Evolutionary conservation across 92 coral and sea anemone genomes (phyloP), one percentile per base, ranked within the genome.

Genomic region (Palythoa heliodiscus): DNA sequence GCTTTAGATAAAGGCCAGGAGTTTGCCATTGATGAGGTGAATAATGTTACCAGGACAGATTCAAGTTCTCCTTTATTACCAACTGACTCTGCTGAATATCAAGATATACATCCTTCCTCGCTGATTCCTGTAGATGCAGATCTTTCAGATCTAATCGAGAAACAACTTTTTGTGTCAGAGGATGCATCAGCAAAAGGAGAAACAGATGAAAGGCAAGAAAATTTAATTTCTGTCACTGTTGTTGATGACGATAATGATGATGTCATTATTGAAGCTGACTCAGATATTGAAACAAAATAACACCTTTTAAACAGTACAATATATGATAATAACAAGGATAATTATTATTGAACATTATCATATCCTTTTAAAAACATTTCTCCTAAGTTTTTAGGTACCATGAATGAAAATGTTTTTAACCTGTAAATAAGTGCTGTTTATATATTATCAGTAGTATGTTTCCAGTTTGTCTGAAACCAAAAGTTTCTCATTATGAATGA

Each of bases 181-280:
- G 73, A 69, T 23, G 40, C 12, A 24, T 24, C 43, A 69, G 24
- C 17, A 15, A 37, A 69, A 25, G 47, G 19, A 69, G 10, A 22
- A 25, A 2, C 70, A 64, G 29, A 19, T n/a, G 47, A 37, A 25
- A 11, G 11, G 14, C 47, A 24, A 16, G 40, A 1, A 11, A 43
- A 69, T 11, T 25, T 69, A 69, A 4, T 25, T 29, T 25, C 76
- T 19, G 35, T 8, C 11, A 9, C 25, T 23, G 22, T n/a, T 63
- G 7, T 17, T 37, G 72, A 22, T 82, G 77, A 19, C 10, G 2
- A 39, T 12, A 35, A 40, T 7, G 77, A 54, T 48, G 86, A 82
- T 67, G 86, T 82, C 25, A 82, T 82, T 35, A 43, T 82, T 53
- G 83, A 78, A 58, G 39, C 72, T 4, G 86, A 82, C 16, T 82